A percentile compares a stretch with the other conserved stretches of the same genome.
These are phyloP conservation scores for Enteromius argenteus DNA, from an alignment of 2,797 vertebrate species.

Conservation along the genomic window DNA sequence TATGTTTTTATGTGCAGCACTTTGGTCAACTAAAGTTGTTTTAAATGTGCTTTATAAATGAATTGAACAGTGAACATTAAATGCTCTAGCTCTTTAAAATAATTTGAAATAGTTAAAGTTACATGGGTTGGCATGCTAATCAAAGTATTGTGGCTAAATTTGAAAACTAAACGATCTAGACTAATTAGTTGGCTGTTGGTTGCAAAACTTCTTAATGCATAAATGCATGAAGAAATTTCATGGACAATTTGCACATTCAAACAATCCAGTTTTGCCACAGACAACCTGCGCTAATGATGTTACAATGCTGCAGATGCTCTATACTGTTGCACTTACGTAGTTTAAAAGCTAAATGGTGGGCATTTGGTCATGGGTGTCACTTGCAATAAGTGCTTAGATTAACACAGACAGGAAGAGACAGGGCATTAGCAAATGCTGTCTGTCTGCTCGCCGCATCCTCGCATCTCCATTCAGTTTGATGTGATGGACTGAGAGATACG, in stretches of 20 bases:
- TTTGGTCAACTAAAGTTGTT: too few relatives aligned
- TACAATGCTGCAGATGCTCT: neutral
- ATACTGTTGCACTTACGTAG: neutral
- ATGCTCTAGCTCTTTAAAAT: neutral
- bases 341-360: constrained; percentile 23
- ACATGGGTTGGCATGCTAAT: neutral
- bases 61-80: too few relatives aligned
- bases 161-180: neutral
- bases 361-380: constrained; percentile 28
- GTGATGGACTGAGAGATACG: neutral
- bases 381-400: constrained; percentile 41
- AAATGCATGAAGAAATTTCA: neutral
- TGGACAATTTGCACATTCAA: neutral
- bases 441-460: constrained; percentile 15
- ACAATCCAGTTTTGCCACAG: neutral
- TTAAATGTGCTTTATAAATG: too few relatives aligned
- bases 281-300: constrained; percentile 6
- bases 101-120: neutral
- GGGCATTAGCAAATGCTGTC: constrained; percentile 7
- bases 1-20: too few relatives aligned
- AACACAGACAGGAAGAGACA: constrained; percentile 20
- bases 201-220: neutral
- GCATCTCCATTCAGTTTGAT: constrained; percentile 12
- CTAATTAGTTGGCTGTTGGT: neutral
- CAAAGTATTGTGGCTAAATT: too few relatives aligned